Base-by-base conservation (phyloP, 2,113 vertebrate species). In the Columbina picui region DNA sequence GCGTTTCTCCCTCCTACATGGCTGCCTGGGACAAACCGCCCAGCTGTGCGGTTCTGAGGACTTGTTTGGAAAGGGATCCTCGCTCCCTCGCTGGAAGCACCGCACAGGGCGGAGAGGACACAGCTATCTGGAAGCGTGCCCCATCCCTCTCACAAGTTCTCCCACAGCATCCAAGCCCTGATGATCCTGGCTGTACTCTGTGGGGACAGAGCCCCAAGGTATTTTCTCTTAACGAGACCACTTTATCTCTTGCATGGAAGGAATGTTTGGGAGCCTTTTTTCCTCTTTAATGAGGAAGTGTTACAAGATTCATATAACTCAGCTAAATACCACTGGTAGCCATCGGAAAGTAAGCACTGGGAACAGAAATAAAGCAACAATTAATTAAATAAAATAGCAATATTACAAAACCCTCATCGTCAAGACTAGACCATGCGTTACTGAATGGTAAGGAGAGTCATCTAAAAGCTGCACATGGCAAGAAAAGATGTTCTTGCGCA, bases 1-100 rank as follows among this genome's bases (percentile, higher is more conserved):
- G 25, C 39, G 4, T 50, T 80, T 39, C 53, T 63, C 2, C 0
- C 18, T 57, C 34, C 67, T 57, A 0, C 25, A 2, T 0, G 2
- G 8, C 78, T 94, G 47, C 34, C 43, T 74, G 83, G 52, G 70
- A 39, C 41, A 30, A 67, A 30, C 9, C 2, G 1, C 47, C 22
- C 38, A 14, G 25, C 52, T 27, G 36, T 34, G 78, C 47, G 21
- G 30, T 16, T 75, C 45, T 59, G 21, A 1, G 2, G 38, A 12
- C 16, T 60, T 2, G 0, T 56, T 69, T 60, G 78, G 21, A 39
- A 30, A 57, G 73, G 55, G 12, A 25, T 90, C 12, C 39, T 23
- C 39, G 26, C 27, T 20, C 14, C 30, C 73, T 53, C 45, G 71
- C 60, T 81, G 60, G 56, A 38, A 88, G 70, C 38, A 10, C 8